Evolutionary conservation across 2,113 vertebrate genomes (phyloP).

Genomic region (Clinocottus analis): DNA sequence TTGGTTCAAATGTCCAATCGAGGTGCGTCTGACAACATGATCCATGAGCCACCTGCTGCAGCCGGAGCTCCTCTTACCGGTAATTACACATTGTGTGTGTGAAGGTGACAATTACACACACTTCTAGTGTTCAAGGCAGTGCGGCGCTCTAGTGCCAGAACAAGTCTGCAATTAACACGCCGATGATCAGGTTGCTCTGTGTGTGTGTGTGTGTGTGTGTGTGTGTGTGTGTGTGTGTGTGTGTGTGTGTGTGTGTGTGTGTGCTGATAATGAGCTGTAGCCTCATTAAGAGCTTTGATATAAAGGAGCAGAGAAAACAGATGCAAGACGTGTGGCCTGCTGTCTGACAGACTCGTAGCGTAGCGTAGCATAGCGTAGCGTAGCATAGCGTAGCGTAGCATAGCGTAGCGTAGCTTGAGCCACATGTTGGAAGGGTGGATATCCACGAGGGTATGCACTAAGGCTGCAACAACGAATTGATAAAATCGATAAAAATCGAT

Average conservation of each 20-base stretch:
- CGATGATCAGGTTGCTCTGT: constrained; percentile 40
- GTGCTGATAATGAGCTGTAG: constrained; percentile 39
- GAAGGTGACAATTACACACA: constrained; percentile 32
- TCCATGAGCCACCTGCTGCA: constrained; percentile 64
- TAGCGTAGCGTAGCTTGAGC: neutral
- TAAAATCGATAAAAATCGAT: too few relatives aligned
- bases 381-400: too few relatives aligned
- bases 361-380: too few relatives aligned
- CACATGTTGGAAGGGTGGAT: too few relatives aligned
- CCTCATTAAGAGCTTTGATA: constrained; percentile 43
- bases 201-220: constrained; percentile 15
- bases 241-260: constrained; percentile 11
- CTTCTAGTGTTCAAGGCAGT: constrained; percentile 49
- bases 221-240: constrained; percentile 24
- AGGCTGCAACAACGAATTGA: too few relatives aligned
- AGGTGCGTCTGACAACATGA: constrained; percentile 32
- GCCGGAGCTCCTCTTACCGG: constrained; percentile 62
- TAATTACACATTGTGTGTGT: constrained; percentile 68
- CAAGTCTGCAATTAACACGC: constrained; percentile 64
- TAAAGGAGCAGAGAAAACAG: constrained; percentile 52
- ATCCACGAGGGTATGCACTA: too few relatives aligned
- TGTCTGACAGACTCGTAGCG: constrained; percentile 18
- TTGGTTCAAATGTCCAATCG: constrained; percentile 28
- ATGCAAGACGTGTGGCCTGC: constrained; percentile 55
- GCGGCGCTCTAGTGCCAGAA: constrained; percentile 65